phyloP scores from a whole-genome alignment of 2,888 invertebrate genomes.

The Dasypogon diadema region DNA sequence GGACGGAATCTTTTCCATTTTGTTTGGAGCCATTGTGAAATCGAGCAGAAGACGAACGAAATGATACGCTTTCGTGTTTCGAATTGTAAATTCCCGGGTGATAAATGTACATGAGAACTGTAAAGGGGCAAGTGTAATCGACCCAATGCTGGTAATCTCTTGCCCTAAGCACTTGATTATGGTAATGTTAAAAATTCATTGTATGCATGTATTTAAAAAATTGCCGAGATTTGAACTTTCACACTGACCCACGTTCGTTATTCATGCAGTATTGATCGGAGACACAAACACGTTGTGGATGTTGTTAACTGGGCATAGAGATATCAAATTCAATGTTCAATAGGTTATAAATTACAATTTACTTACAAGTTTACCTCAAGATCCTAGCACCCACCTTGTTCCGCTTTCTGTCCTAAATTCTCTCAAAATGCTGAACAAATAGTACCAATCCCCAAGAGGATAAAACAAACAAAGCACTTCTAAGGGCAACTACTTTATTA shows the following conservation, averaged over 20 bases:
- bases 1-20: constrained; percentile 37
- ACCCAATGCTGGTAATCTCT: constrained; percentile 31
- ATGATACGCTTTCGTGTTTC: constrained; percentile 59
- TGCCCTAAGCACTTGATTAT: constrained; percentile 42
- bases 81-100: constrained; percentile 59
- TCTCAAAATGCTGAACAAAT: constrained; percentile 37
- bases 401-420: neutral
- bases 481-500: constrained; percentile 45
- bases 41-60: constrained; percentile 49
- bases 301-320: too few species aligned
- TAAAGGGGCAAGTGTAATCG: constrained; percentile 36
- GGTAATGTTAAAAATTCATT: constrained; percentile 42
- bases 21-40: constrained; percentile 45
- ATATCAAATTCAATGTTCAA: neutral
- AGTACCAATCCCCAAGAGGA: constrained; percentile 7
- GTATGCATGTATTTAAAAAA: constrained; percentile 44
- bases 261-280: constrained; percentile 5
- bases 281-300: neutral
- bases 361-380: too few species aligned
- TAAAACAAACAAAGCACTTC: constrained; percentile 32
- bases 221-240: neutral
- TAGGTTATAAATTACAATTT: too few species aligned
- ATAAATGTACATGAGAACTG: constrained; percentile 57
- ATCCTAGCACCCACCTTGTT: too few species aligned
- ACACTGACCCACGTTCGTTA: neutral